phyloP scores from a whole-genome alignment of 1,140 invertebrate genomes.

The Propsilocerus akamusi region DNA sequence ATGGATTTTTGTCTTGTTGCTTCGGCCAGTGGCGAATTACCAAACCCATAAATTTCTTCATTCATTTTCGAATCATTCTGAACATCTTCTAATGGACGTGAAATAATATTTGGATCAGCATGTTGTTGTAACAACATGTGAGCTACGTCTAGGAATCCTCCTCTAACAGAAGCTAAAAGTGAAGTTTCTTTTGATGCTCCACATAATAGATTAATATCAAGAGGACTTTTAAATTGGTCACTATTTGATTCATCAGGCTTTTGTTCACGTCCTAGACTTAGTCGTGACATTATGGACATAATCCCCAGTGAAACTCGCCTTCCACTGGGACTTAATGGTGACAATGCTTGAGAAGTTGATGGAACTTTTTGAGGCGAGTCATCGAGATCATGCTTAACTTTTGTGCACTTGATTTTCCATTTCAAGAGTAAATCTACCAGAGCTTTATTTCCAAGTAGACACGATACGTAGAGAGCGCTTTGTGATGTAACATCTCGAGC shows the following conservation, averaged over 20 bases:
- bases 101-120: conserved; percentile 47
- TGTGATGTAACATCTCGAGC: conserved; percentile 75
- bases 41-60: conserved; percentile 24
- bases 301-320: conserved; percentile 70
- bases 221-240: conserved; percentile 40
- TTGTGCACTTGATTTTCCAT: conserved; percentile 45
- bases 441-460: conserved; percentile 61
- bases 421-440: conserved; percentile 62
- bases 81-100: conserved; percentile 25
- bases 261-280: conserved; percentile 34
- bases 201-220: conserved; percentile 57
- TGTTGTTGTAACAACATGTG: conserved; percentile 50
- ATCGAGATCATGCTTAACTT: conserved; percentile 28
- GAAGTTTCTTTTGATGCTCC: conserved; percentile 43
- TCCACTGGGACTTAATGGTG: conserved; percentile 31
- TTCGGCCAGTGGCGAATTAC: conserved; percentile 43
- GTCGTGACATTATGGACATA: conserved; percentile 65
- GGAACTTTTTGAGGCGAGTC: background rate
- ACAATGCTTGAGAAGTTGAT: background rate
- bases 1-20: conserved; percentile 47
- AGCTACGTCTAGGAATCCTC: conserved; percentile 55
- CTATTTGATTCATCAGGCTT: conserved; percentile 21
- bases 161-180: conserved; percentile 58
- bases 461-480: conserved; percentile 73
- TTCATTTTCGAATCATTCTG: conserved; percentile 24